Evolutionary conservation across 92 coral and sea anemone species (phyloP).

Genomic region (Pocillopora grandis): DNA sequence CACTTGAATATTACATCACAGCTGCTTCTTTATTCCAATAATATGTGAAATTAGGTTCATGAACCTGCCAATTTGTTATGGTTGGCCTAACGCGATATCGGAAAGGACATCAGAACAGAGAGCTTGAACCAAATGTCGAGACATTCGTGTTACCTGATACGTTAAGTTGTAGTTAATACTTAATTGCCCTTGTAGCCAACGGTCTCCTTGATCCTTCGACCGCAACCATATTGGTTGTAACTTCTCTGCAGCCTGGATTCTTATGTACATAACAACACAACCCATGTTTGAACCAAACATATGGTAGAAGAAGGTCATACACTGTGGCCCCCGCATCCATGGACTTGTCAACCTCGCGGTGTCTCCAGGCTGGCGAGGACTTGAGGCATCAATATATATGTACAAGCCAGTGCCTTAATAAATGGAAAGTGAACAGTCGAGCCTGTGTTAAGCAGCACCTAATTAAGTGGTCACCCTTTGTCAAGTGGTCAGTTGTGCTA

Average conservation of each 20-base stretch:
- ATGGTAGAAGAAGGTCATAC: slow-evolving; percentile 62
- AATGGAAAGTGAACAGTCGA: background rate
- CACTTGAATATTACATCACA: too few relatives aligned
- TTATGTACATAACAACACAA: slow-evolving; percentile 32
- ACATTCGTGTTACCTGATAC: slow-evolving; percentile 29
- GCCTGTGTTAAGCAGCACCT: background rate
- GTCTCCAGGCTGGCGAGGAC: slow-evolving; percentile 39
- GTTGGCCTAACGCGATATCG: too few relatives aligned
- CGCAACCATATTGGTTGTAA: slow-evolving; percentile 45
- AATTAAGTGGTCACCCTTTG: too few relatives aligned
- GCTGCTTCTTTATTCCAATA: too few relatives aligned
- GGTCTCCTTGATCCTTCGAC: slow-evolving; percentile 40
- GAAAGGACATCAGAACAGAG: too few relatives aligned
- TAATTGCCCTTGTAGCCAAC: slow-evolving; percentile 39
- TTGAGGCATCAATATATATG: slow-evolving; percentile 46
- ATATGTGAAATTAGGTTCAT: too few relatives aligned
- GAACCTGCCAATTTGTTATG: too few relatives aligned
- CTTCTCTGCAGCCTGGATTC: background rate
- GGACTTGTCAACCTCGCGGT: slow-evolving; percentile 51
- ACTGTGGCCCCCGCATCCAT: slow-evolving; percentile 52
- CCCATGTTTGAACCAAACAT: slow-evolving; percentile 55
- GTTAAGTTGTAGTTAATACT: slow-evolving; percentile 28
- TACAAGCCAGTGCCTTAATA: slow-evolving; percentile 37
- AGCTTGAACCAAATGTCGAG: background rate
- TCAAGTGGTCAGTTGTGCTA: too few relatives aligned